Evolutionary conservation across 2,888 invertebrate species (phyloP), one percentile per base, ranked within the genome.

Genomic region (Nematopogon swammerdamellus): DNA sequence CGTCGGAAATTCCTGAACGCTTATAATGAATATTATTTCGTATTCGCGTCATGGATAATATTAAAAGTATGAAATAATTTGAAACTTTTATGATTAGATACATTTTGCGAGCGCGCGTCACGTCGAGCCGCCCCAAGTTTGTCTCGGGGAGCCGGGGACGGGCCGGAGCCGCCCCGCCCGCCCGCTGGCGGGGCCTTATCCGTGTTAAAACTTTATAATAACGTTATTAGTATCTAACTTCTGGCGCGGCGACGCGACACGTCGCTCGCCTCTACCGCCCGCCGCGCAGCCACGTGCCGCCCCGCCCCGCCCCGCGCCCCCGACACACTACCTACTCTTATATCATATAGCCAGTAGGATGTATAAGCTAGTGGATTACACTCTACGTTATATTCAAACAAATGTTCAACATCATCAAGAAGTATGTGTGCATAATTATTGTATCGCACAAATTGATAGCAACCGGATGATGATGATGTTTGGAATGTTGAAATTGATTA

Each of bases 11-110:
- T 36, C 36, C 36, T 14, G 36, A 36, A 36, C 36, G 36, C 11
- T 36, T 36, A 36, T 36, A 36, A 36, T 36, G 36, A 36, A 36
- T 36, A 36, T 36, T 36, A 58, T 57, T 58, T 53, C 49, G 55
- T 57, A 59, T 58, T 56, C 56, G 46, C 50, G 53, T 49, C 52
- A 53, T 53, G 56, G 53, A 55, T 55, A 56, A 58, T 59, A 59
- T 58, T 59, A 57, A 61, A 59, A 60, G 58, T 60, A 61, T 62
- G 64, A 69, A 67, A 70, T 70, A 67, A 68, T 72, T 72, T 70
- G 71, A 72, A 74, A 76, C 72, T 74, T 74, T 44, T 62, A 64
- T 72, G 70, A 74, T 72, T 70, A 69, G 18, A 44, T 19, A 44
- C 18, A 44, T 19, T 19, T 19, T 18, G 18, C 17, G 44, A 18